Evolutionary conservation across 2,797 vertebrate genomes (phyloP).

Genomic region (Enteromius afrohamiltoni): DNA sequence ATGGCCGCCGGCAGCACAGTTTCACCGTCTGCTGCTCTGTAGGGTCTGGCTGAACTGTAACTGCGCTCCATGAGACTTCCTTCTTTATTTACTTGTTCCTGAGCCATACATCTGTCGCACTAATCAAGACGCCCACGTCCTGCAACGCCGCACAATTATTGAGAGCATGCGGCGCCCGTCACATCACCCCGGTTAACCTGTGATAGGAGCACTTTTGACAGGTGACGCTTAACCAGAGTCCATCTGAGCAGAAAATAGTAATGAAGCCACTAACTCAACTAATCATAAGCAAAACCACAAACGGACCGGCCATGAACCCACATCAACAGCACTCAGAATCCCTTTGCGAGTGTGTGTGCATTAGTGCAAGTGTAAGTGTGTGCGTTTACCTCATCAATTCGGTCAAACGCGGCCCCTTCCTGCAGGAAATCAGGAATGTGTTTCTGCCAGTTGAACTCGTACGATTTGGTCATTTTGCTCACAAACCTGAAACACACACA

Average conservation of each 20-base stretch:
- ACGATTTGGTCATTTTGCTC: conserved; percentile 95
- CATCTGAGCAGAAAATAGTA: neutral
- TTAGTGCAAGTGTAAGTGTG: neutral
- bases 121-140: conserved; percentile 63
- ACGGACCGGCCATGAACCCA: neutral
- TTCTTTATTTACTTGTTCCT: conserved; percentile 57
- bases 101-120: conserved; percentile 56
- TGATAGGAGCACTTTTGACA: neutral
- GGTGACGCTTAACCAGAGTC: neutral
- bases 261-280: neutral
- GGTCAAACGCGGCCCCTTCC: conserved; percentile 92
- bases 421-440: conserved; percentile 92
- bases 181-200: neutral
- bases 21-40: conserved; percentile 56
- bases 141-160: conserved; percentile 54
- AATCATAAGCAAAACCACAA: neutral
- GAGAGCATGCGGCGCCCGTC: conserved; percentile 2
- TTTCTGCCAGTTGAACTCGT: conserved; percentile 99
- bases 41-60: conserved; percentile 58
- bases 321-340: neutral
- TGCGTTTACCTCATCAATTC: conserved; percentile 93
- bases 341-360: neutral
- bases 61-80: conserved; percentile 51
- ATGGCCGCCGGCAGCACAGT: conserved; percentile 38
- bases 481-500: conserved; percentile 72